Percentiles rank a stretch among this genome's conserved stretches.
Conservation (phyloP, 2,888 invertebrate species). For the Netelia fuscicornis region DNA sequence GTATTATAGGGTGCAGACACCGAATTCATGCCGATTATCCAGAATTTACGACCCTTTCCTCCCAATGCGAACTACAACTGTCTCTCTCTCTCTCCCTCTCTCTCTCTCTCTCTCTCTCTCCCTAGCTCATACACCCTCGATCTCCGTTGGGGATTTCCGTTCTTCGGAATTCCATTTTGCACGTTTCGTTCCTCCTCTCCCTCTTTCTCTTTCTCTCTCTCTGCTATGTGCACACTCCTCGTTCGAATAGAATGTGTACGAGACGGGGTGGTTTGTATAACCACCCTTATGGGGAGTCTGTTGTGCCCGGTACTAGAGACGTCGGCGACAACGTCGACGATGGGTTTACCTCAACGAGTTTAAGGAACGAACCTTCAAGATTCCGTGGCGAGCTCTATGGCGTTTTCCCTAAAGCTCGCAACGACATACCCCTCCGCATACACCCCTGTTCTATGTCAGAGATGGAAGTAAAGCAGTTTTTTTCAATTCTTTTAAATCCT, state of each 20-base stretch:
- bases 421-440: neutral
- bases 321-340: conserved; percentile 5
- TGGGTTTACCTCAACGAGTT: conserved; percentile 17
- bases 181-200: conserved; percentile 21
- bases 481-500: neutral
- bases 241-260: conserved; percentile 44
- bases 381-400: conserved; percentile 7
- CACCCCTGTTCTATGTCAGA: neutral
- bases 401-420: conserved; percentile 37
- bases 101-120: conserved; percentile 22
- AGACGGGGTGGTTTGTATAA: conserved; percentile 60
- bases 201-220: conserved; percentile 22
- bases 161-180: conserved; percentile 68
- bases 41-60: conserved; percentile 69
- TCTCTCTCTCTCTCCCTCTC: neutral
- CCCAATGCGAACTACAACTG: conserved; percentile 30
- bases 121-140: conserved; percentile 39
- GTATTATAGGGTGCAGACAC: neutral
- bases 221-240: conserved; percentile 43
- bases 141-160: conserved; percentile 57
- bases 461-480: conserved; percentile 18
- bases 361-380: conserved; percentile 12
- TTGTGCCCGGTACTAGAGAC: conserved; percentile 5
- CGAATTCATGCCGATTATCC: conserved; percentile 71
- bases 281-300: conserved; percentile 18